Evolutionary conservation across 2,797 vertebrate species (phyloP), one percentile per base, ranked within the genome.

Genomic region (Phataginus tricuspis): DNA sequence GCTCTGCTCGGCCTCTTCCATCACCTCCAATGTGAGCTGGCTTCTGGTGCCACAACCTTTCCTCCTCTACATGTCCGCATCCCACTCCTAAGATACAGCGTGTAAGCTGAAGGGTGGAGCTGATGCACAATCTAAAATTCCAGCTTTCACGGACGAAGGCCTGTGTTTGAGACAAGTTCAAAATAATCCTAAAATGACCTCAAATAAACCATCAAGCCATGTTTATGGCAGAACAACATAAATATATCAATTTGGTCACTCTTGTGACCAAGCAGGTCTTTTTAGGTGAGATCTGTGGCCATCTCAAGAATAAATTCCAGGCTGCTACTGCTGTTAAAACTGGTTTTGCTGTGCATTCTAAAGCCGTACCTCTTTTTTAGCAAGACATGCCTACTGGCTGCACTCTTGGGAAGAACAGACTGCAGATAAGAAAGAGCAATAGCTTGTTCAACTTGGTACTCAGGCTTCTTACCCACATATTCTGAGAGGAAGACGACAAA

Each of bases 401-500:
- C 31, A 29, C 71, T 78, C 64, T 63, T 39, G 12, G 80, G 87
- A 37, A 72, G 91, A 68, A 91, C 61, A 94, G 59, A 93, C 9
- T 10, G 37, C 55, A 42, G 88, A 78, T 29, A 61, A 91, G 51
- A 7, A 53, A 90, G 71, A 95, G 85, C 59, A 71, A 96, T 12
- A 72, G 83, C 5, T 9, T 15, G 53, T 92, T 96, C 66, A 84
- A 27, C 93, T 83, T 83, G 96, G 97, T 78, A 72, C 95, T 74
- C 66, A 16, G 31, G 82, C 98, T 97, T 99, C 99, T 99, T 99
- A 99, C 99, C 99, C 83, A 99, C 99, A 89, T 99, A 99, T 98
- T 99, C 99, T 1, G 99, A 99, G 97, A 99, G 99, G 99, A 99
- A 99, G 98, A 99, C 99, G 6, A 99, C 99, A 97, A 99, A 99